These are phyloP conservation scores for Rhinoderma darwinii DNA, from an alignment of 2,113 vertebrate genomes.

Conservation along the genomic window DNA sequence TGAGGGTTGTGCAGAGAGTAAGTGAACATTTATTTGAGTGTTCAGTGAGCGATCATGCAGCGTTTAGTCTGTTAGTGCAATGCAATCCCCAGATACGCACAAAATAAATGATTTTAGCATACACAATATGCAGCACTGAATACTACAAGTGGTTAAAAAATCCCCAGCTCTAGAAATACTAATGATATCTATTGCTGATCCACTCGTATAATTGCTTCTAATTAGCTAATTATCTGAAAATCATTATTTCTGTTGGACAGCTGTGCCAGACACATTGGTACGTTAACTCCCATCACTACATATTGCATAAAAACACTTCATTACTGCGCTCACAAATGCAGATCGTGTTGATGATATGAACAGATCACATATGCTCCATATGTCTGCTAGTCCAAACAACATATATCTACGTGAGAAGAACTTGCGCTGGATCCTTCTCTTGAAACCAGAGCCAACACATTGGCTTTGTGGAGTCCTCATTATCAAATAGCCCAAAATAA, in stretches of 20 bases:
- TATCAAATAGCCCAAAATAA: background rate
- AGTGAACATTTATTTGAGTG: slow-evolving; percentile 39
- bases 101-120: background rate
- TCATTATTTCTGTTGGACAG: slow-evolving; percentile 53
- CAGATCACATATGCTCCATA: slow-evolving; percentile 55
- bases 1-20: slow-evolving; percentile 27
- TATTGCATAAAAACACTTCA: slow-evolving; percentile 46
- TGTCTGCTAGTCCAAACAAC: slow-evolving; percentile 49
- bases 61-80: slow-evolving; percentile 25
- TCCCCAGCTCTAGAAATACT: background rate
- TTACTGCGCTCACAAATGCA: slow-evolving; percentile 40
- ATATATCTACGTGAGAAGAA: background rate
- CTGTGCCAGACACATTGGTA: slow-evolving; percentile 53
- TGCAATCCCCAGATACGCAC: background rate
- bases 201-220: slow-evolving; percentile 39
- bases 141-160: slow-evolving; percentile 34
- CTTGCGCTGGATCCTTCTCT: slow-evolving; percentile 27
- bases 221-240: slow-evolving; percentile 52
- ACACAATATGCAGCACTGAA: background rate
- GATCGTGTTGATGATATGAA: slow-evolving; percentile 45
- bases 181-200: slow-evolving; percentile 32
- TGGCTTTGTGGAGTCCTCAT: background rate
- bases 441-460: slow-evolving; percentile 30
- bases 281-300: slow-evolving; percentile 40
- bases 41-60: slow-evolving; percentile 13